Evolutionary conservation across 2,113 vertebrate species (phyloP).

Genomic region (Rhynchomys soricoides): DNA sequence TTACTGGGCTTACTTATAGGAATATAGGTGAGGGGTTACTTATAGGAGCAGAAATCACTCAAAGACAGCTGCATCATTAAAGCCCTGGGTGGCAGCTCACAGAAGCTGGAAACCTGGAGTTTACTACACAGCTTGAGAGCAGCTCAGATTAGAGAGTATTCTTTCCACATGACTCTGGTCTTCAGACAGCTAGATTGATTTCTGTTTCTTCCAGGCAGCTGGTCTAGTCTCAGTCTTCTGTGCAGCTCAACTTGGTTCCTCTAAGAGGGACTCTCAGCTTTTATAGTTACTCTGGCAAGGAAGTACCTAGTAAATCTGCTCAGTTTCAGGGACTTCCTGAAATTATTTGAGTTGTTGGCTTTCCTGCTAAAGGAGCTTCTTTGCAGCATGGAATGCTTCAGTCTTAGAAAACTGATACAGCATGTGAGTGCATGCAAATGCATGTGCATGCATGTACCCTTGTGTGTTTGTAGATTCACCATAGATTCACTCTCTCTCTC

Average conservation of each 20-base stretch:
- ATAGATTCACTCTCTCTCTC: background rate
- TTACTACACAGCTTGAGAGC: background rate
- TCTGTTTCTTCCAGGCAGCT: background rate
- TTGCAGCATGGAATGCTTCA: background rate
- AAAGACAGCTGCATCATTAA: background rate
- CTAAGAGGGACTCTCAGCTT: background rate
- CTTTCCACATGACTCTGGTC: background rate
- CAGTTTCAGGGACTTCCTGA: background rate
- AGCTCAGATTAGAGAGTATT: background rate
- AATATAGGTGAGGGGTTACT: background rate
- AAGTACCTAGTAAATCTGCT: too few species aligned
- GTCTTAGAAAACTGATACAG: too few species aligned
- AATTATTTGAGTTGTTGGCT: background rate
- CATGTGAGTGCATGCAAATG: background rate
- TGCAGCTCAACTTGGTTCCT: background rate
- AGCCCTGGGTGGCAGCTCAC: background rate
- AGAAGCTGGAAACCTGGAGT: background rate
- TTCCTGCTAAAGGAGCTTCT: background rate
- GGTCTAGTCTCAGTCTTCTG: background rate
- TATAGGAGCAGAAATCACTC: background rate
- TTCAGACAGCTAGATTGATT: background rate
- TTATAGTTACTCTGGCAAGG: background rate
- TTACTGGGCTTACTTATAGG: background rate
- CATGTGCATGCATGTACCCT: background rate
- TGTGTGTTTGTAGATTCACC: background rate